Evolutionary conservation across 2,797 vertebrate species (phyloP), one percentile per base, ranked within the genome.

Genomic region (Spinus pinus): DNA sequence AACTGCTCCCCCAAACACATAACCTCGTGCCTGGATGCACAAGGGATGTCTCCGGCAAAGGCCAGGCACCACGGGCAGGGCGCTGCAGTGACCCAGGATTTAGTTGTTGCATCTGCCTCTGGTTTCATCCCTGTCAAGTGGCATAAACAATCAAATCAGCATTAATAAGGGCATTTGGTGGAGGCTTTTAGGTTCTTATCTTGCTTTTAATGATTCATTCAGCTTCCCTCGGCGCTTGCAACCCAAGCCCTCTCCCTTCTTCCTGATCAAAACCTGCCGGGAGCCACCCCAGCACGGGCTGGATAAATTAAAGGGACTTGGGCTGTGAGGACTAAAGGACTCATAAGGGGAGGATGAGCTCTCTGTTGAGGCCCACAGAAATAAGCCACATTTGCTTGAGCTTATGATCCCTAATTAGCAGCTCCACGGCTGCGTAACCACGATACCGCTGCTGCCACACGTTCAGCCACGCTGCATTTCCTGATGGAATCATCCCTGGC

Each of bases 141-240:
- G 77, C 67, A 93, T 91, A 92, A 96, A 73, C 78, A 62, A 89
- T 88, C 78, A 93, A 86, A 93, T 56, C 74, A 75, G 72, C 82
- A 46, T 51, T 92, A 95, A 67, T 75, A 77, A 67, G 66, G 60
- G 79, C 64, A 85, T 87, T 89, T 87, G 81, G 81, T 75, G 51
- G 67, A 82, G 74, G 64, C 81, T 89, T 91, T 85, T 77, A 81
- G 75, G 51, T 80, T 93, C 75, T 90, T 89, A 66, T 75, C 56
- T 87, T 60, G 51, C 72, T 86, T 89, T 88, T 86, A 90, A 74
- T 89, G 88, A 94, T 89, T 94, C 84, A 91, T 94, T 75, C 80
- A 86, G 65, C 79, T 91, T 94, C 56, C 69, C 61, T 82, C 0
- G 1, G 74, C 80, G 80, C 60, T 88, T 44, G 56, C 64, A 86